Conservation (phyloP, 2,113 vertebrate species). For the Thunnus maccoyii region DNA sequence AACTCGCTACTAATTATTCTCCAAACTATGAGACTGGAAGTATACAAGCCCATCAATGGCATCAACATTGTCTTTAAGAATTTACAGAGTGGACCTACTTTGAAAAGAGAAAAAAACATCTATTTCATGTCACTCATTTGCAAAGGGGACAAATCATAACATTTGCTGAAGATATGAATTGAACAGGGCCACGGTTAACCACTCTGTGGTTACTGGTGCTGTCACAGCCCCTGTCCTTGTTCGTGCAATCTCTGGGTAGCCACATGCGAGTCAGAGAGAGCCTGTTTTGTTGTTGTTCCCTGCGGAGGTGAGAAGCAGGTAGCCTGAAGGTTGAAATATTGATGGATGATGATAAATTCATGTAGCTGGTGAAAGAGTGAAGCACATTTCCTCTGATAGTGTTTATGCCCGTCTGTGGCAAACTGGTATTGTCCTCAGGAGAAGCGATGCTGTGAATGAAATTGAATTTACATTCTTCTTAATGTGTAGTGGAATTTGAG, state of each 20-base stretch:
- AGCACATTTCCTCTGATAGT: constrained; percentile 16
- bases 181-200: not conserved
- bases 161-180: not conserved
- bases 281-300: constrained; percentile 63
- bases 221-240: not conserved
- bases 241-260: not conserved
- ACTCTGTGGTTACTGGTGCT: constrained; percentile 3
- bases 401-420: not conserved
- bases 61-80: too few relatives aligned
- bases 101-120: not conserved
- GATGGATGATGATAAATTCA: constrained; percentile 82
- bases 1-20: not conserved
- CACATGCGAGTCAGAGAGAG: constrained; percentile 37
- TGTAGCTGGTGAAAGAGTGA: constrained; percentile 57
- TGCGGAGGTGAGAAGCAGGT: constrained; percentile 67
- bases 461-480: not conserved
- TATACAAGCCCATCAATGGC: too few relatives aligned
- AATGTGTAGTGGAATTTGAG: not conserved
- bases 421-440: not conserved
- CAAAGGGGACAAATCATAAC: too few relatives aligned
- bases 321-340: constrained; percentile 78
- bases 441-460: constrained; percentile 10
- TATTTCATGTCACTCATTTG: too few relatives aligned
- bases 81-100: not conserved
- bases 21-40: not conserved